A percentile compares a stretch with the other conserved stretches of the same genome.
These are phyloP conservation scores for Channa maculata DNA, from an alignment of 2,113 vertebrate species.

Conservation along the genomic window DNA sequence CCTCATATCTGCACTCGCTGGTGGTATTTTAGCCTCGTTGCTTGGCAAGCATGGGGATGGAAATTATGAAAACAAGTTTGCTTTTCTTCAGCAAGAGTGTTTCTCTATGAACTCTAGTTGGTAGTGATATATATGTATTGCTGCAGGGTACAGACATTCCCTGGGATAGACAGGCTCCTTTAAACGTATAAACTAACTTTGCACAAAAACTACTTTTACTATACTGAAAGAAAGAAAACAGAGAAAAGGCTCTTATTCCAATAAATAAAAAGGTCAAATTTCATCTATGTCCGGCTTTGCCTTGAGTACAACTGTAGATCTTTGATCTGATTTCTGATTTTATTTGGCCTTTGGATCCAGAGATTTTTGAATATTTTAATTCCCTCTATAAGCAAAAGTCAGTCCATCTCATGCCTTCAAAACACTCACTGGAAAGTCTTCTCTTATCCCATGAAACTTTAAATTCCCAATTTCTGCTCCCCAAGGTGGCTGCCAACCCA, in stretches of 20 bases:
- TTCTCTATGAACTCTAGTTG: not conserved
- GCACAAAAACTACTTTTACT: not conserved
- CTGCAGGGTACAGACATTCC: not conserved
- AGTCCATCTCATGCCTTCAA: not conserved
- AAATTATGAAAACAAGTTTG: conserved; percentile 45
- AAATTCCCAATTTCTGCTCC: conserved; percentile 12
- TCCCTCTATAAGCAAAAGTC: not conserved
- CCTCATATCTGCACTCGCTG: conserved; percentile 25
- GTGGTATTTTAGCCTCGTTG: conserved; percentile 21
- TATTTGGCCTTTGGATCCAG: not conserved
- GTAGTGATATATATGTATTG: not conserved
- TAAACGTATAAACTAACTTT: not conserved
- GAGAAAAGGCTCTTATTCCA: too few relatives aligned
- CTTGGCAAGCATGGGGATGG: conserved; percentile 26
- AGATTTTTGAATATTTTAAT: conserved; percentile 16
- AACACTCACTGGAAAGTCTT: conserved; percentile 13
- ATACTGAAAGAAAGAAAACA: too few relatives aligned
- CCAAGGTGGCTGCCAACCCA: conserved; percentile 10
- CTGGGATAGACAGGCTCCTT: not conserved
- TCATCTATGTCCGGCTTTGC: not conserved
- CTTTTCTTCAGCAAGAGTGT: conserved; percentile 5
- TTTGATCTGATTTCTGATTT: not conserved
- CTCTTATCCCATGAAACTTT: conserved; percentile 6
- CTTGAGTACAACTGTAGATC: not conserved
- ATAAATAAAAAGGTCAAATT: not conserved